Evolutionary conservation across 2,888 invertebrate species (phyloP).

Genomic region (Nomada goodeniana): DNA sequence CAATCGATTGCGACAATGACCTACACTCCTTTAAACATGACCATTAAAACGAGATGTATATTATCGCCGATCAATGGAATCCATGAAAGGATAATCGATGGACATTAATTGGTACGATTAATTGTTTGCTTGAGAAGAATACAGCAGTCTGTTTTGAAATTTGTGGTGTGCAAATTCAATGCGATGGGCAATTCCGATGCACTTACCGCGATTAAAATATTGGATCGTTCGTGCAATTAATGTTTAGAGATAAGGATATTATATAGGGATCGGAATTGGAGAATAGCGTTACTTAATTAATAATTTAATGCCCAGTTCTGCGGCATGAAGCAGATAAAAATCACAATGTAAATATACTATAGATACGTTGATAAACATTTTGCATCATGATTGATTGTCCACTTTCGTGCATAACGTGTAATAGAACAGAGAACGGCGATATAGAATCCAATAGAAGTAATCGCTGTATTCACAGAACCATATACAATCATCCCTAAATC

Average conservation of each 20-base stretch:
- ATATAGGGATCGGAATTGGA: background rate
- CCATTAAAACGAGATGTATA: slow-evolving; percentile 9
- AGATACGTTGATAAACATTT: background rate
- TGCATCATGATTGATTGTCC: background rate
- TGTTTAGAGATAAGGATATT: background rate
- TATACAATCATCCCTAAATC: too few relatives aligned
- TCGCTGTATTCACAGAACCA: too few relatives aligned
- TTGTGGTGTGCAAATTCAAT: background rate
- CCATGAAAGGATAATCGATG: slow-evolving; percentile 9
- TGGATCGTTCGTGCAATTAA: slow-evolving; percentile 1
- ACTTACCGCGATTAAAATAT: background rate
- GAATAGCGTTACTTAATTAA: slow-evolving; percentile 14
- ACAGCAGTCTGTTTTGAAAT: background rate
- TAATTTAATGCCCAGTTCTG: background rate
- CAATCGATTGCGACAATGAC: slow-evolving; percentile 55
- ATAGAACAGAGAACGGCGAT: too few relatives aligned
- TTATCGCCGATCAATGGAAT: background rate
- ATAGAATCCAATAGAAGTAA: too few relatives aligned
- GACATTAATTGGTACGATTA: slow-evolving; percentile 8
- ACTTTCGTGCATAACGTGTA: too few relatives aligned
- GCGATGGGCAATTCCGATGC: background rate
- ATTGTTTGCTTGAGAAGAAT: slow-evolving; percentile 6
- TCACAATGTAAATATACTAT: background rate
- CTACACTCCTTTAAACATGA: slow-evolving; percentile 43
- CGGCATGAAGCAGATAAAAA: background rate